Evolutionary conservation across 2,888 invertebrate genomes (phyloP), one percentile per base, ranked within the genome.

Genomic region (Elegia similella): DNA sequence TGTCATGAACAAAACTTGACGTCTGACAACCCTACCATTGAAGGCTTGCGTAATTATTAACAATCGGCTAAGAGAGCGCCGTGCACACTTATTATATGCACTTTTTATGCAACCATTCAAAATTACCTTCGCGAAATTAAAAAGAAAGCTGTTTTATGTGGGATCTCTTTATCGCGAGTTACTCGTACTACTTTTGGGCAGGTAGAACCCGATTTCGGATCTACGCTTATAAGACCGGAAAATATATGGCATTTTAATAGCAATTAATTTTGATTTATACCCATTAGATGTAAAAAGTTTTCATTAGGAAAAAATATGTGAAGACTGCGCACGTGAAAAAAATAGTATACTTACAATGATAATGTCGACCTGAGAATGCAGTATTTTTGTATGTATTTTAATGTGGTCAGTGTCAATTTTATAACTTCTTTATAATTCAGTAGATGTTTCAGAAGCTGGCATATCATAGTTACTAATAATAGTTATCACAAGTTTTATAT

Each of bases 1-100:
- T 32, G 32, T 10, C 32, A 10, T 6, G 1, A 32, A 32, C 32
- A 12, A 12, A 38, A 38, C 38, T 38, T 38, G n/a, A 12, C 12
- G 12, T 17, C 15, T 38, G 16, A 16, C 15, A 15, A 17, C 50
- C 50, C 50, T 50, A 50, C n/a, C 12, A 12, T 8, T 16, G 17
- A 7, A 12, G 62, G 63, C 58, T 76, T 73, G 62, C 68, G 66
- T 75, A 78, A 79, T 80, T n/a, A n/a, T n/a, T 79, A 77, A 73
- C 68, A 65, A 69, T 68, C 62, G 61, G 60, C 64, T 62, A 61
- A 69, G 60, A 65, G 68, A 72, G 71, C 48, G 63, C 62, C 66
- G 70, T 67, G 70, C 67, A 68, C 61, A 67, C 56, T 63, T 63
- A 62, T 65, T 61, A 65, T 58, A 59, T 67, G 65, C 65, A 32